phyloP scores from a whole-genome alignment of 2,888 invertebrate genomes.

The Linnaemya vulpina region DNA sequence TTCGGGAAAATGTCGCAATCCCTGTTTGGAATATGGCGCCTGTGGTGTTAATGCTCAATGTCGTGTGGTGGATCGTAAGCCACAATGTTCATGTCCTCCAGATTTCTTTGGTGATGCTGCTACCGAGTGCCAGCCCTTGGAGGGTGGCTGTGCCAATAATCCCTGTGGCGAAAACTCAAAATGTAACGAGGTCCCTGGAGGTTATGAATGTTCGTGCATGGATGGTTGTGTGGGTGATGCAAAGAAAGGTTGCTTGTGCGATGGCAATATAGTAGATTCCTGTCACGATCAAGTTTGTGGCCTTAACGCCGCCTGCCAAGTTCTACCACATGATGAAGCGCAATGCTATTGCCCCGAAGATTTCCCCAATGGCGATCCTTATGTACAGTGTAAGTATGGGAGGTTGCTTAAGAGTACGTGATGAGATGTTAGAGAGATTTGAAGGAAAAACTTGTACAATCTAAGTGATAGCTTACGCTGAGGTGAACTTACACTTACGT shows the following conservation, averaged over 20 bases:
- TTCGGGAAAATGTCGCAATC: constrained; percentile 90
- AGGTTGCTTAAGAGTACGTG: neutral
- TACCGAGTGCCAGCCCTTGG: constrained; percentile 87
- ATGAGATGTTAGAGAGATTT: constrained; percentile 31
- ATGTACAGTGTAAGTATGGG: constrained; percentile 90
- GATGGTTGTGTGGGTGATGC: constrained; percentile 92
- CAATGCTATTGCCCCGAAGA: constrained; percentile 93
- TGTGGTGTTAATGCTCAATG: constrained; percentile 95
- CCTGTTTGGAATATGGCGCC: constrained; percentile 89
- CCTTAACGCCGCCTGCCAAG: constrained; percentile 90
- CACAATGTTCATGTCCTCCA: constrained; percentile 90
- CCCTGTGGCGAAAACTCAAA: constrained; percentile 93
- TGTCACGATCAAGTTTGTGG: constrained; percentile 92
- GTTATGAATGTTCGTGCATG: constrained; percentile 91
- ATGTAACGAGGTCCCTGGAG: constrained; percentile 90
- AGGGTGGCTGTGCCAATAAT: constrained; percentile 89
- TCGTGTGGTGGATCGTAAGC: constrained; percentile 88
- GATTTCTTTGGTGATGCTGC: constrained; percentile 89
- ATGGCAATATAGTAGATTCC: constrained; percentile 86
- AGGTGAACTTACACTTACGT: neutral
- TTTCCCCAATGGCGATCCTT: constrained; percentile 92
- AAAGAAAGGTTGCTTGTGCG: constrained; percentile 90
- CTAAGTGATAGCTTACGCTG: neutral
- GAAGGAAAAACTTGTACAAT: neutral
- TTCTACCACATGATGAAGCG: constrained; percentile 86